Percentiles rank a stretch among this genome's conserved stretches.
phyloP scores from a whole-genome alignment of 2,797 vertebrate genomes.

The Danio tinwini region DNA sequence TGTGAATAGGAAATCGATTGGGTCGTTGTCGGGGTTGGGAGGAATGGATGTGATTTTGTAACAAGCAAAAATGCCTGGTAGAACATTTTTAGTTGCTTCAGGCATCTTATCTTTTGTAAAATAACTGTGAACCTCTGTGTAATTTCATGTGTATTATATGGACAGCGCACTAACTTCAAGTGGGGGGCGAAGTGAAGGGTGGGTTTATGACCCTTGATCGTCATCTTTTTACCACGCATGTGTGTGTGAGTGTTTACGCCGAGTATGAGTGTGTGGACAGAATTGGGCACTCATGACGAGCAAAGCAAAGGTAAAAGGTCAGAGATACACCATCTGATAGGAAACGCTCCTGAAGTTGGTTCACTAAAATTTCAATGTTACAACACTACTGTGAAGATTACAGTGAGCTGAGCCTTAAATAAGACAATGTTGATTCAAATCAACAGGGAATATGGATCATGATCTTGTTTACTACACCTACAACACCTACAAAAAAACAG shows the following conservation, averaged over 20 bases:
- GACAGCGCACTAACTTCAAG: slow-evolving; percentile 72
- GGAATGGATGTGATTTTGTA: slow-evolving; percentile 62
- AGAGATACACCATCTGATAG: slow-evolving; percentile 56
- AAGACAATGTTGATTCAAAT: background rate
- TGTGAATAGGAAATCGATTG: slow-evolving; percentile 59
- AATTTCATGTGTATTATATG: slow-evolving; percentile 78
- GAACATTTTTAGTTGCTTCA: slow-evolving; percentile 73
- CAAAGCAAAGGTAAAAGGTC: slow-evolving; percentile 54
- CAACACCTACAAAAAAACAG: background rate
- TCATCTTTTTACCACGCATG: slow-evolving; percentile 74
- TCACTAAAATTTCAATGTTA: slow-evolving; percentile 48
- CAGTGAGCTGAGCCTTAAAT: slow-evolving; percentile 8
- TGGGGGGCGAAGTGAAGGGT: slow-evolving; percentile 61
- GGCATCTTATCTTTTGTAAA: slow-evolving; percentile 79
- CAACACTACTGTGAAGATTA: slow-evolving; percentile 21
- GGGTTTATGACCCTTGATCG: slow-evolving; percentile 62
- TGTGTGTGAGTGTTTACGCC: slow-evolving; percentile 65
- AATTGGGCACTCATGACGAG: slow-evolving; percentile 48
- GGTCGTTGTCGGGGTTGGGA: slow-evolving; percentile 55
- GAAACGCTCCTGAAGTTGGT: slow-evolving; percentile 64
- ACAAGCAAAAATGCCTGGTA: slow-evolving; percentile 71
- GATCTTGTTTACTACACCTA: slow-evolving; percentile 12
- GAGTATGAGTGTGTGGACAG: slow-evolving; percentile 63
- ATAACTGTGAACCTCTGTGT: slow-evolving; percentile 79
- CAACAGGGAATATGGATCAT: slow-evolving; percentile 1